Base-by-base conservation (phyloP, 2,888 invertebrate species). In the Willowsia nigromaculata region DNA sequence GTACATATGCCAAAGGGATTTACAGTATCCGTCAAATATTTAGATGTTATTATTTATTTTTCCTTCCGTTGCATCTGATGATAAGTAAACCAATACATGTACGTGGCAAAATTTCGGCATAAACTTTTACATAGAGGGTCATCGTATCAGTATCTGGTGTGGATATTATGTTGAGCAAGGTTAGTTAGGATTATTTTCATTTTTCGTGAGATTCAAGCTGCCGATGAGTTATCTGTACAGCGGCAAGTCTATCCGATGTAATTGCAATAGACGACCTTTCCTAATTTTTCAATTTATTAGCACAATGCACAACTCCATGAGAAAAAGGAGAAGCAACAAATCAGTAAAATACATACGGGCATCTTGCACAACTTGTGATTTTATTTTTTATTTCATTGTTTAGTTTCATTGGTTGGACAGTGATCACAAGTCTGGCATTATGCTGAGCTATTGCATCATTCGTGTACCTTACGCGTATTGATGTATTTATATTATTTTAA, bases 171-270 rank as follows among this genome's bases (percentile, higher is more conserved):
- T 88, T 85, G 82, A 86, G 76, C 53, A 78, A 71, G 76, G 88
- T 88, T 88, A 88, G 85, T 88, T 85, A 30, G 90, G 59, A 50
- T 89, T 85, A 68, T 56, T 56, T 81, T 71, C 50, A 76, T 88
- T 88, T n/a, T n/a, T 50, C 13, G n/a, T n/a, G 22, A 74, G 33
- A 74, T 53, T 78, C 53, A 74, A 74, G 74, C 74, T n/a, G 22
- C 68, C 37, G 68, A n/a, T 37, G 68, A 76, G 27, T 76, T n/a
- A n/a, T n/a, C n/a, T n/a, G n/a, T n/a, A n/a, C n/a, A n/a, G n/a
- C n/a, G n/a, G n/a, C n/a, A n/a, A n/a, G n/a, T n/a, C n/a, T n/a
- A n/a, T n/a, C n/a, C n/a, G n/a, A n/a, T n/a, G n/a, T n/a, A n/a
- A n/a, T n/a, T n/a, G n/a, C n/a, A n/a, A n/a, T n/a, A n/a, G 76